phyloP scores from a whole-genome alignment of 2,797 vertebrate species.

The Borostomias antarcticus region DNA sequence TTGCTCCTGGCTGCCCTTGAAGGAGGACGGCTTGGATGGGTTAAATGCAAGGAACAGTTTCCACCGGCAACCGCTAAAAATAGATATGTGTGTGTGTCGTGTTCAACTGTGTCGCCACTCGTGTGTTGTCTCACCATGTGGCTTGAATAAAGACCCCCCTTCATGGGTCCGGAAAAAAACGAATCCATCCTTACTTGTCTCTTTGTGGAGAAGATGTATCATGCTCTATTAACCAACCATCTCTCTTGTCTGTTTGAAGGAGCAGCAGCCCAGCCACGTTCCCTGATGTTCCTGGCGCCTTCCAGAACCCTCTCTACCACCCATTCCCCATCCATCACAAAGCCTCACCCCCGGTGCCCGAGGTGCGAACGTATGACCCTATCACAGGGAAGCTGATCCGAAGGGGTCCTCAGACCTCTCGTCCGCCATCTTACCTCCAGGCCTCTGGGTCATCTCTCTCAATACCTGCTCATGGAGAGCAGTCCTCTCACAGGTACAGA shows the following conservation, averaged over 20 bases:
- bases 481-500: slow-evolving; percentile 87
- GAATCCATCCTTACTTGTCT: too few relatives aligned
- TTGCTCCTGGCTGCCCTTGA: too few relatives aligned
- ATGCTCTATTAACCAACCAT: not conserved
- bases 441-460: slow-evolving; percentile 69
- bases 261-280: slow-evolving; percentile 86
- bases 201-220: too few relatives aligned
- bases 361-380: slow-evolving; percentile 89
- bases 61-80: too few relatives aligned
- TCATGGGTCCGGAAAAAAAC: too few relatives aligned
- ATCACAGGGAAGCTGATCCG: slow-evolving; percentile 95
- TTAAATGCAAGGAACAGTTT: too few relatives aligned
- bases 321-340: slow-evolving; percentile 82
- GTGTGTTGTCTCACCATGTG: too few relatives aligned
- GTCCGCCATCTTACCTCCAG: slow-evolving; percentile 75
- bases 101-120: too few relatives aligned
- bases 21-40: too few relatives aligned
- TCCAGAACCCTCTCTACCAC: slow-evolving; percentile 80
- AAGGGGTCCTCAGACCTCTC: slow-evolving; percentile 72
- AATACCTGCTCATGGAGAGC: slow-evolving; percentile 77
- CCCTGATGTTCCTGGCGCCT: slow-evolving; percentile 74
- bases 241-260: slow-evolving; percentile 62
- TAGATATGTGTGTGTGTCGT: too few relatives aligned
- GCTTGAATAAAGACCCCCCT: too few relatives aligned
- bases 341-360: slow-evolving; percentile 75